Base-by-base conservation (phyloP, 1,140 invertebrate genomes). In the Chrysoperla carnea region DNA sequence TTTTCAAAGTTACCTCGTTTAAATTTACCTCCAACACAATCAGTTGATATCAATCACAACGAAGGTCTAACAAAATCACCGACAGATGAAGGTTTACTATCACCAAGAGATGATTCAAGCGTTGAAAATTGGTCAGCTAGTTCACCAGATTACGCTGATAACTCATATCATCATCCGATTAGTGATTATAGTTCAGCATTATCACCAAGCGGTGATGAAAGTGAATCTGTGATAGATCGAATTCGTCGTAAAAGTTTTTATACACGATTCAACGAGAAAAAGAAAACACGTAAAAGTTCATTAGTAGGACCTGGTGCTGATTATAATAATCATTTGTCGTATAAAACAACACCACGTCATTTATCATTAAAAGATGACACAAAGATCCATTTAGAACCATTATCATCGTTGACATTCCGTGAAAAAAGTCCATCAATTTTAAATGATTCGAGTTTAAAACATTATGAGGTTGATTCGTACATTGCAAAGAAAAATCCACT, bases 211-310 rank as follows among this genome's bases (percentile, higher is more conserved):
- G 59, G 55, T 6, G 59, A 61, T 43, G 59, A 61, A 50, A 53
- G 47, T 37, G 59, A 61, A 40, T 60, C 58, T 29, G 78, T 90
- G 8, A 77, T 79, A 29, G 86, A 92, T 52, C 68, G 87, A 48
- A 91, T 92, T 46, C 68, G 82, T 48, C 68, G 87, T 13, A 87
- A 87, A 56, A 89, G 84, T 57, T 91, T 86, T 60, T 92, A 89
- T 54, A 78, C 78, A 5, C 69, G 84, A 43, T 90, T 90, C 54
- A 89, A 90, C 52, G 81, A 85, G 51, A 73, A 80, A 50, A 81
- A 78, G 55, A 68, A 70, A 36, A 68, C 76, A 41, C 62, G 70
- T 46, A 72, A 71, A 50, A 72, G 69, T 52, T 69, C 54, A 50
- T 62, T 73, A 46, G 71, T 73, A 7, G 70, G 69, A 40, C 70